A percentile compares a stretch with the other conserved stretches of the same genome.
Evolutionary conservation across 2,888 invertebrate species (phyloP).

Genomic region (Globia sparganii): DNA sequence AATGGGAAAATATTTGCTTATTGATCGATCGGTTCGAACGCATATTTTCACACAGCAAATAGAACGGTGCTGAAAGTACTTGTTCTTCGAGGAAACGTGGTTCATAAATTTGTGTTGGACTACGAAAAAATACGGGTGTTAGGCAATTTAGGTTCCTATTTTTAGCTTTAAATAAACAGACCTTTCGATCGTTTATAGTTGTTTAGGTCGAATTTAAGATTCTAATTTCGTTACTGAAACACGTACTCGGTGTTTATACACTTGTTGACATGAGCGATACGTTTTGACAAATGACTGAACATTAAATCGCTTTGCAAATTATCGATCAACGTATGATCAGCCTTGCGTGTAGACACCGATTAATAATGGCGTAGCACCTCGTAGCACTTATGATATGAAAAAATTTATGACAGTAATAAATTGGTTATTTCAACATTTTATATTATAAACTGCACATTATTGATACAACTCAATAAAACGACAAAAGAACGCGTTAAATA

Average conservation of each 20-base stretch:
- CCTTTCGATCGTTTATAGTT: slow-evolving; percentile 46
- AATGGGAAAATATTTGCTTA: slow-evolving; percentile 74
- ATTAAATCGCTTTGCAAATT: slow-evolving; percentile 64
- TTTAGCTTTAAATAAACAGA: slow-evolving; percentile 53
- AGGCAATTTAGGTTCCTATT: slow-evolving; percentile 58
- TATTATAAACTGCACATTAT: slow-evolving; percentile 26
- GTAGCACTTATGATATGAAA: slow-evolving; percentile 39
- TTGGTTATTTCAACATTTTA: slow-evolving; percentile 51
- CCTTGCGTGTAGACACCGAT: slow-evolving; percentile 58
- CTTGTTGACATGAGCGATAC: slow-evolving; percentile 42
- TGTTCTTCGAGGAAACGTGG: slow-evolving; percentile 48
- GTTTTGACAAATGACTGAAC: slow-evolving; percentile 65
- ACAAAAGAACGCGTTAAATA: slow-evolving; percentile 35
- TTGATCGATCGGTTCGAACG: slow-evolving; percentile 64
- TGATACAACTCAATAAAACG: slow-evolving; percentile 45
- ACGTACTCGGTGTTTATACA: slow-evolving; percentile 16
- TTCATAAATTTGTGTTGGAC: slow-evolving; percentile 45
- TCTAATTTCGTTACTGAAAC: slow-evolving; percentile 51
- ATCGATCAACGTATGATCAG: slow-evolving; percentile 50
- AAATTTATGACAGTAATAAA: slow-evolving; percentile 56
- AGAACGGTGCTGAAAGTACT: slow-evolving; percentile 39
- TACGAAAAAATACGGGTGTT: slow-evolving; percentile 51
- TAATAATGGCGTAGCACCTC: slow-evolving; percentile 50
- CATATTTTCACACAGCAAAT: slow-evolving; percentile 68
- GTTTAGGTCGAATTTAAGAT: slow-evolving; percentile 41